These are phyloP conservation scores for Florisuga fusca DNA, from an alignment of 2,797 vertebrate genomes.

Conservation along the genomic window DNA sequence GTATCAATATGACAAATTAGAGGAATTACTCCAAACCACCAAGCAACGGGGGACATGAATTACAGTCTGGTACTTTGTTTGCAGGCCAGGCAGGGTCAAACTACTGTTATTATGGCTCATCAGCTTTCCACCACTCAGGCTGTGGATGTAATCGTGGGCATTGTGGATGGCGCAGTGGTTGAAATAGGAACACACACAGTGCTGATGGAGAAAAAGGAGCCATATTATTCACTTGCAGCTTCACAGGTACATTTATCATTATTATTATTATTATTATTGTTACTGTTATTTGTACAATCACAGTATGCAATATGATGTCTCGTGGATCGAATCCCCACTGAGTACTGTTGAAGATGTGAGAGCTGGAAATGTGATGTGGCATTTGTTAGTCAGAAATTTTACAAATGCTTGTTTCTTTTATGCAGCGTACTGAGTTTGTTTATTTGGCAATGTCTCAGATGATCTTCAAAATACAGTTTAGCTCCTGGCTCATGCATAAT, in stretches of 20 bases:
- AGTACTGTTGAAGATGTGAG: not conserved
- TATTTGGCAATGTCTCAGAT: not conserved
- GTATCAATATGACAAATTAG: constrained; percentile 51
- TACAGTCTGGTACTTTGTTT: constrained; percentile 39
- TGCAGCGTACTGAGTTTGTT: not conserved
- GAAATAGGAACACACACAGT: constrained; percentile 72
- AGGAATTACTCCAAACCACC: constrained; percentile 43
- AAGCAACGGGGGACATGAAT: constrained; percentile 32
- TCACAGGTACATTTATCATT: constrained; percentile 41
- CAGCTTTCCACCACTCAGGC: constrained; percentile 57
- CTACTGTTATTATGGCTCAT: constrained; percentile 70
- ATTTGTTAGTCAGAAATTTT: not conserved
- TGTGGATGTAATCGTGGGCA: constrained; percentile 62
- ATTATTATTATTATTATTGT: not conserved
- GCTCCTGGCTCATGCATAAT: not conserved
- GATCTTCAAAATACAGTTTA: not conserved
- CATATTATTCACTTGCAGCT: constrained; percentile 45
- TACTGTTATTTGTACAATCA: not conserved
- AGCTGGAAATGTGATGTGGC: not conserved
- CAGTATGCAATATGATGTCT: not conserved
- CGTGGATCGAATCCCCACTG: not conserved
- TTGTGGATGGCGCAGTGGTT: constrained; percentile 46
- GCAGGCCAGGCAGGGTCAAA: constrained; percentile 65
- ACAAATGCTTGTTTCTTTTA: not conserved
- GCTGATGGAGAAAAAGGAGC: constrained; percentile 57